phyloP scores from a whole-genome alignment of 2,888 invertebrate genomes.

The Parapristionchus giblindavisi region DNA sequence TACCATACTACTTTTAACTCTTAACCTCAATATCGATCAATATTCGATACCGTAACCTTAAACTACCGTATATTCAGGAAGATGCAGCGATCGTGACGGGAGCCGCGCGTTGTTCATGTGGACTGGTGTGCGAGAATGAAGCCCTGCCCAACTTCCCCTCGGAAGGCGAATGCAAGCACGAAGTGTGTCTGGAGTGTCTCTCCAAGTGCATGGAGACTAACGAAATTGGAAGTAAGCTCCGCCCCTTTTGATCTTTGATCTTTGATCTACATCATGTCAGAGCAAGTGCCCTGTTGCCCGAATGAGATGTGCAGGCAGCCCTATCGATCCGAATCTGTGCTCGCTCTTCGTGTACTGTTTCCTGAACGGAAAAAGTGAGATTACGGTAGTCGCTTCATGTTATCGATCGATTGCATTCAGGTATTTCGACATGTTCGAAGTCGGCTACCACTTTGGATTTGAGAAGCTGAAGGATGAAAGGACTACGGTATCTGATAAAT shows the following conservation, averaged over 20 bases:
- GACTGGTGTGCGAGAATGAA: conserved; percentile 53
- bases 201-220: conserved; percentile 51
- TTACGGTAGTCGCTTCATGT: neutral
- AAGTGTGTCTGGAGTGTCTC: conserved; percentile 56
- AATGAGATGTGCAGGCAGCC: conserved; percentile 53
- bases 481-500: no score
- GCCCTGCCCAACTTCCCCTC: conserved; percentile 60
- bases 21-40: no score
- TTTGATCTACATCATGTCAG: no score
- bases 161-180: conserved; percentile 60
- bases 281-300: conserved; percentile 53
- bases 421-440: conserved; percentile 56
- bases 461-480: conserved; percentile 56
- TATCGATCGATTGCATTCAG: neutral
- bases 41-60: no score
- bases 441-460: conserved; percentile 53
- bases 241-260: no score
- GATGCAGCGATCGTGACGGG: no score
- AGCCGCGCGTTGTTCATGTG: conserved; percentile 38
- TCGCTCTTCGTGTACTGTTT: conserved; percentile 52
- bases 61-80: no score
- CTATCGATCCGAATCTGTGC: conserved; percentile 57
- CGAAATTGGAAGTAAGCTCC: conserved; percentile 42
- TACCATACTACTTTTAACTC: no score
- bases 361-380: conserved; percentile 48